These are phyloP conservation scores for Gisinianus flammeolus DNA, from an alignment of 2,888 invertebrate genomes.

Conservation along the genomic window DNA sequence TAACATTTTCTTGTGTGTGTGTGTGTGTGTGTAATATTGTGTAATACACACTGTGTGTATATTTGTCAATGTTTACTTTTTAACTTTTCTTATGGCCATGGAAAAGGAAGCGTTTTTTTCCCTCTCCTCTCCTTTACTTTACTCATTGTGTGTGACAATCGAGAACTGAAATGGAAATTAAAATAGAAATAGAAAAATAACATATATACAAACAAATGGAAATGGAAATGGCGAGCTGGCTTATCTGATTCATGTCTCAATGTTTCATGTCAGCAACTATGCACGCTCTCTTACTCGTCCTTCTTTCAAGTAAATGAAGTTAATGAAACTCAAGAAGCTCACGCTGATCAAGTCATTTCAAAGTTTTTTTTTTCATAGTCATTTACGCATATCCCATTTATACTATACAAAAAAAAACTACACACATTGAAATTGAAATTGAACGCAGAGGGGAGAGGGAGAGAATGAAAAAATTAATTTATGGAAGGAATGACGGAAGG, in stretches of 20 bases:
- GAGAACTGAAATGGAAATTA: too few relatives aligned
- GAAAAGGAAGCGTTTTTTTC: slow-evolving; percentile 6
- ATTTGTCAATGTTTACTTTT: not conserved
- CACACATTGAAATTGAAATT: too few relatives aligned
- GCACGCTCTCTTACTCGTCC: not conserved
- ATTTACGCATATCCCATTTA: not conserved
- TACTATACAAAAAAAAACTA: too few relatives aligned
- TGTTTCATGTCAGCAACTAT: slow-evolving; percentile 30
- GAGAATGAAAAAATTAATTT: not conserved
- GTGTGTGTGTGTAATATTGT: too few relatives aligned
- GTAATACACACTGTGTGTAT: too few relatives aligned
- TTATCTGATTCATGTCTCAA: slow-evolving; percentile 33
- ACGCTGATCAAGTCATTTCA: slow-evolving; percentile 15
- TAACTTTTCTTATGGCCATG: slow-evolving; percentile 15
- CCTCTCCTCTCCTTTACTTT: not conserved
- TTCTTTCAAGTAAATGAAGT: not conserved
- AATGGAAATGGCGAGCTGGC: not conserved
- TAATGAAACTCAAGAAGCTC: slow-evolving; percentile 29
- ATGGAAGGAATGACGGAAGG: not conserved
- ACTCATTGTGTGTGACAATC: slow-evolving; percentile 6
- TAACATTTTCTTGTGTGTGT: too few relatives aligned
- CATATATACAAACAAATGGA: not conserved
- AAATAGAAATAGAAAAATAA: not conserved
- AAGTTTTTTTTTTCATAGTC: slow-evolving; percentile 12
- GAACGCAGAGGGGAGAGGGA: too few relatives aligned